phyloP scores from a whole-genome alignment of 2,888 invertebrate species.

The Oligia strigilis region DNA sequence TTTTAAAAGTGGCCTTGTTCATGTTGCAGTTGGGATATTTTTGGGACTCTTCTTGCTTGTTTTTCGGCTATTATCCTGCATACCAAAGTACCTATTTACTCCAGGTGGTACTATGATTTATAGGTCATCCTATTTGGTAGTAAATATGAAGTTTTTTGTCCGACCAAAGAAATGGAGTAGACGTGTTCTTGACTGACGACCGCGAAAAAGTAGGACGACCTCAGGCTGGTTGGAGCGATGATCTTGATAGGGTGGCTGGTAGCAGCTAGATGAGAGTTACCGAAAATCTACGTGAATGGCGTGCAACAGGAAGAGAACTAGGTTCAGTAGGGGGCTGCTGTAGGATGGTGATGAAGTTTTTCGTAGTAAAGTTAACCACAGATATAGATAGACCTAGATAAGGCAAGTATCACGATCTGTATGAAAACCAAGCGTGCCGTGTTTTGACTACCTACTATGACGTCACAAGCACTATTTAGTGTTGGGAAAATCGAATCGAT shows the following conservation, averaged over 20 bases:
- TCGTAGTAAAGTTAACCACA: too few species aligned
- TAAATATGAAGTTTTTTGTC: neutral
- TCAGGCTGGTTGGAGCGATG: neutral
- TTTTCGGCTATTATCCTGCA: neutral
- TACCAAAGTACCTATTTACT: neutral
- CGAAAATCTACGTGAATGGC: neutral
- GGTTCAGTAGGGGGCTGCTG: too few species aligned
- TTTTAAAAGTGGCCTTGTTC: neutral
- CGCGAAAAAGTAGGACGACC: neutral
- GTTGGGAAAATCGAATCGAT: too few species aligned
- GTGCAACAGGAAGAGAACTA: too few species aligned
- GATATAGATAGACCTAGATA: too few species aligned
- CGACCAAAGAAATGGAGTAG: neutral
- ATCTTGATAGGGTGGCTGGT: neutral
- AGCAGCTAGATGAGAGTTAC: neutral
- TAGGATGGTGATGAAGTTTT: too few species aligned
- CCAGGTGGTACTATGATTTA: neutral
- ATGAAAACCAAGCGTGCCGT: too few species aligned
- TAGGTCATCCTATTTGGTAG: neutral
- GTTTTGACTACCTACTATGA: too few species aligned
- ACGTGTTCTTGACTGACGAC: neutral
- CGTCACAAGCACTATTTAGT: too few species aligned
- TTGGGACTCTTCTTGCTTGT: too few species aligned
- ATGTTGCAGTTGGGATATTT: neutral
- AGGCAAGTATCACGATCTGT: too few species aligned